Evolutionary conservation across 2,113 vertebrate species (phyloP).

Genomic region (Mesitornis unicolor): DNA sequence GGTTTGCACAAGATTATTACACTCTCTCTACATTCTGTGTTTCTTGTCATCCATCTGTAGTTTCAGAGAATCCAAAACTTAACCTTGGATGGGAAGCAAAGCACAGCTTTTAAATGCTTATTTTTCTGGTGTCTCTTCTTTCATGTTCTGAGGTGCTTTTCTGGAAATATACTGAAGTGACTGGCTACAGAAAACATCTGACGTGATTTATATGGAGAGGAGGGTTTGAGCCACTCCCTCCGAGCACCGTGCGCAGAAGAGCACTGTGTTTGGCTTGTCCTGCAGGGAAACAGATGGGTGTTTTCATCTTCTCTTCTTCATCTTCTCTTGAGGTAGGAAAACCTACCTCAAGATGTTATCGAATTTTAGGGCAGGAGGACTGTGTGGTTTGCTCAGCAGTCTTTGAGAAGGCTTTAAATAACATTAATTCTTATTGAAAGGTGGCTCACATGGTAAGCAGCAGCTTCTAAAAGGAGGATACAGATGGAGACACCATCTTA

Average conservation of each 20-base stretch:
- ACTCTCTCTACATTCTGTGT: not conserved
- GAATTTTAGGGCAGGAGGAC: not conserved
- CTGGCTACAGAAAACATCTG: not conserved
- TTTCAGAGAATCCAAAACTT: constrained; percentile 15
- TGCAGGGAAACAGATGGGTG: not conserved
- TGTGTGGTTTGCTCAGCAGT: not conserved
- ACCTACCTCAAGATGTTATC: not conserved
- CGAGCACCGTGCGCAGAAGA: accelerated
- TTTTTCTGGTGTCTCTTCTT: not conserved
- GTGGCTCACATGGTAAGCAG: not conserved
- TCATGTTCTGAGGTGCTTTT: not conserved
- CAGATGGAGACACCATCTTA: not conserved
- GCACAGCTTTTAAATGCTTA: not conserved
- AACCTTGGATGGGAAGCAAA: not conserved
- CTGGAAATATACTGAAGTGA: not conserved
- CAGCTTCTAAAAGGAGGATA: not conserved
- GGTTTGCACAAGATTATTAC: constrained; percentile 26
- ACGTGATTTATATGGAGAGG: not conserved
- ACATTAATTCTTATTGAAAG: not conserved
- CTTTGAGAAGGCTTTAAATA: not conserved
- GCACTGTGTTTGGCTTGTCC: not conserved
- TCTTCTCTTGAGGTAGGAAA: too few relatives aligned
- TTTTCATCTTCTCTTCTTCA: not conserved
- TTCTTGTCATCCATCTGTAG: constrained; percentile 8
- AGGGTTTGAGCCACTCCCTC: not conserved